These are phyloP conservation scores for Orchesellides sinensis DNA, from an alignment of 2,888 invertebrate genomes.

Conservation along the genomic window DNA sequence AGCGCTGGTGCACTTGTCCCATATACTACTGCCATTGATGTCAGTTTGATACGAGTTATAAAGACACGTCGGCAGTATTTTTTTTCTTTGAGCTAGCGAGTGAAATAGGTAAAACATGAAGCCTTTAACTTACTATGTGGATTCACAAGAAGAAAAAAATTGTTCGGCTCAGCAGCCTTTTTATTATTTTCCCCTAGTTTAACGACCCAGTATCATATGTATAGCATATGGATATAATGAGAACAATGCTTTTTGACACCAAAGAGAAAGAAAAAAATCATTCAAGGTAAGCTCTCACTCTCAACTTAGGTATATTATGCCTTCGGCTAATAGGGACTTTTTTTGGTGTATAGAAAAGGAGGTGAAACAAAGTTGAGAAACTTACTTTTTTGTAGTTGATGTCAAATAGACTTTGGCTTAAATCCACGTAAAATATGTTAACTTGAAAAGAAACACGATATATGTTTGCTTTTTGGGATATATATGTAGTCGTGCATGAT, in stretches of 20 bases:
- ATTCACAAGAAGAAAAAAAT: slow-evolving; percentile 18
- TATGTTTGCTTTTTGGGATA: too few relatives aligned
- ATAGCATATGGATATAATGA: neutral
- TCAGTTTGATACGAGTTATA: slow-evolving; percentile 51
- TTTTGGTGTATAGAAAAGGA: neutral
- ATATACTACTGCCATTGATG: slow-evolving; percentile 50
- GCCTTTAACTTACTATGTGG: too few relatives aligned
- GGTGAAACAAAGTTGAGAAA: neutral
- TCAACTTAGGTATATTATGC: too few relatives aligned
- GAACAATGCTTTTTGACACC: neutral
- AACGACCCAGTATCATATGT: slow-evolving; percentile 22
- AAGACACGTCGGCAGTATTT: slow-evolving; percentile 26
- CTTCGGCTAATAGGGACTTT: too few relatives aligned
- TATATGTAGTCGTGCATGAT: slow-evolving; percentile 31
- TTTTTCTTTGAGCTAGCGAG: neutral
- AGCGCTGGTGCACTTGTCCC: slow-evolving; percentile 29
- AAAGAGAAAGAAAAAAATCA: slow-evolving; percentile 1
- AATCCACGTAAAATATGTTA: too few relatives aligned
- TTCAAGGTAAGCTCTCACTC: too few relatives aligned
- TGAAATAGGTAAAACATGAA: too few relatives aligned
- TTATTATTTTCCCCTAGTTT: neutral
- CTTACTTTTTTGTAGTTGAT: too few relatives aligned
- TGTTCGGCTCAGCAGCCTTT: slow-evolving; percentile 27
- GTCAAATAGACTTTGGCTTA: too few relatives aligned
- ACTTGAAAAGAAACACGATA: too few relatives aligned